These are phyloP conservation scores for Planiliza haematocheilus DNA, from an alignment of 2,113 vertebrate species.

Conservation along the genomic window DNA sequence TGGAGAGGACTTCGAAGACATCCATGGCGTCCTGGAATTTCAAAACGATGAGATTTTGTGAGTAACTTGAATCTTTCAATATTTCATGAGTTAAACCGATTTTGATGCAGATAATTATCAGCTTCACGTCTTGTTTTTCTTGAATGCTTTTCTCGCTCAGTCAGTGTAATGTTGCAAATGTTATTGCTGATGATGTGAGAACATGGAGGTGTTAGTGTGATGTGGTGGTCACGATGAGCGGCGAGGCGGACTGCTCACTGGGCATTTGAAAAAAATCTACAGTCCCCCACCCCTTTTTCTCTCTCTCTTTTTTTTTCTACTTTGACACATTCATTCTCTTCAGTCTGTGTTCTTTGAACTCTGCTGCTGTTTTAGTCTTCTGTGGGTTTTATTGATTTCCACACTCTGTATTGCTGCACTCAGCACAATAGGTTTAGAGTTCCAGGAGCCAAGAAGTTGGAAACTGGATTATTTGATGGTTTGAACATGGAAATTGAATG, in stretches of 20 bases:
- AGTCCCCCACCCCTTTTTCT: slow-evolving; percentile 10
- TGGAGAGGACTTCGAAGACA: slow-evolving; percentile 97
- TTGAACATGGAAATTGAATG: slow-evolving; percentile 7
- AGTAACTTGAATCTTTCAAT: slow-evolving; percentile 80
- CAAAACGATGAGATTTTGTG: slow-evolving; percentile 99
- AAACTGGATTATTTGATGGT: slow-evolving; percentile 20
- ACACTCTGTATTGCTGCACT: not conserved
- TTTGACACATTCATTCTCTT: slow-evolving; percentile 34
- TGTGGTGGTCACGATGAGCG: slow-evolving; percentile 57
- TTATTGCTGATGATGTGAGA: slow-evolving; percentile 39
- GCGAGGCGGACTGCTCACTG: slow-evolving; percentile 45
- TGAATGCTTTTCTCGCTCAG: slow-evolving; percentile 6
- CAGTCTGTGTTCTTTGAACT: slow-evolving; percentile 30
- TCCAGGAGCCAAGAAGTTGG: not conserved
- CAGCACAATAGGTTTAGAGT: slow-evolving; percentile 12
- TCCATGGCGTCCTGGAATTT: slow-evolving; percentile 94
- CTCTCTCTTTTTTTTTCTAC: slow-evolving; percentile 22
- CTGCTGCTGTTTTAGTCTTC: slow-evolving; percentile 39
- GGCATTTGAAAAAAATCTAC: slow-evolving; percentile 11
- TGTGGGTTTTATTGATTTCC: slow-evolving; percentile 29
- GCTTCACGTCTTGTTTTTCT: not conserved
- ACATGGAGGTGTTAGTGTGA: slow-evolving; percentile 57
- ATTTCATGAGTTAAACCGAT: no score
- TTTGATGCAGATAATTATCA: slow-evolving; percentile 11
- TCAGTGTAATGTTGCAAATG: slow-evolving; percentile 32